Base-by-base conservation (phyloP, 2,113 vertebrate species). In the Dipodomys stephensi region DNA sequence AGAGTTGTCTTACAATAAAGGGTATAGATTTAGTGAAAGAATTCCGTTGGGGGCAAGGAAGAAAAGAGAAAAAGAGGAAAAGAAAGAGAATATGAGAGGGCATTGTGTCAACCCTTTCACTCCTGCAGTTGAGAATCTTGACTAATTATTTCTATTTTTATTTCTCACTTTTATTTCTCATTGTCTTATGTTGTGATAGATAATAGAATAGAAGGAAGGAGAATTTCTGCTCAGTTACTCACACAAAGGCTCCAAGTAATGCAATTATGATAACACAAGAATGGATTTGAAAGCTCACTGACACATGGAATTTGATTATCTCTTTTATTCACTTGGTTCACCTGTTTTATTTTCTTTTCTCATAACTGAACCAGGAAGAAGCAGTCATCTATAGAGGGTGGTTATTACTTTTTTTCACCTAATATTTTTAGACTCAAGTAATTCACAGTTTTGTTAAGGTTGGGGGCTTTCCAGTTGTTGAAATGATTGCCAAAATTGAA, bases 231-330 rank as follows among this genome's bases (percentile, higher is more conserved):
- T 95, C 92, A 77, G 92, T 92, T 91, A 93, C 87, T 96, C 93
- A 93, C 67, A 83, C 35, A 90, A 20, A 85, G 74, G 64, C 28
- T 92, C 83, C 53, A 32, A 65, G 87, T 97, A 97, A 96, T 78
- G 74, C 93, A 97, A 97, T 97, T 97, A 97, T 93, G 86, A 93
- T 91, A 97, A 95, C 88, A 74, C 83, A 95, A 93, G 87, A 96
- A 93, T 62, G 39, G 82, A 94, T 95, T 71, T 96, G 83, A 97
- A 76, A 86, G 85, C 96, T 96, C 96, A 95, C 90, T 94, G 97
- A 96, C 93, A 96, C 87, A 95, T 78, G 69, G 89, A 96, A 95
- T 96, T 95, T 95, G 94, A 97, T 97, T 95, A 95, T 94, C 88
- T 93, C 57, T 95, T 93, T 94, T 90, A 95, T 88, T 94, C 79